Evolutionary conservation across 2,797 vertebrate genomes (phyloP).

Genomic region (Lateolabrax maculatus): DNA sequence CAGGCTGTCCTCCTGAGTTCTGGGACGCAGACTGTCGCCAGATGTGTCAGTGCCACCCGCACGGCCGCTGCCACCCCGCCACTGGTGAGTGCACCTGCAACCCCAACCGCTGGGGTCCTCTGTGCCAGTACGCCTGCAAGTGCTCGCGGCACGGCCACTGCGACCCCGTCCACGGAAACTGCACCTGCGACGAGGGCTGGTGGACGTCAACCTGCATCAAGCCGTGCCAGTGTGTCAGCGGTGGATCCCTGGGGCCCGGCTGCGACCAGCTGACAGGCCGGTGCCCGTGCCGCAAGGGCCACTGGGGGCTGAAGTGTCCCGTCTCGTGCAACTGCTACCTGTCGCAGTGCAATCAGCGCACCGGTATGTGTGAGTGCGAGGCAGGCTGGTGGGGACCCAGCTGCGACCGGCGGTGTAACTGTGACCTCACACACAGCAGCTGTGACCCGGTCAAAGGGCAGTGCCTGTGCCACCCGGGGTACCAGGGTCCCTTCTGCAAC

Average conservation of each 20-base stretch:
- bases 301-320: constrained; percentile 91
- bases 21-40: constrained; percentile 94
- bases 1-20: constrained; percentile 92
- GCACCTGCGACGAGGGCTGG: constrained; percentile 93
- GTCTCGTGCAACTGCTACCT: constrained; percentile 86
- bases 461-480: constrained; percentile 91
- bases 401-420: constrained; percentile 88
- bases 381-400: constrained; percentile 86
- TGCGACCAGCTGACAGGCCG: constrained; percentile 88
- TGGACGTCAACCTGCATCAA: constrained; percentile 87
- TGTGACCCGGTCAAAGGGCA: constrained; percentile 83
- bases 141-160: constrained; percentile 89
- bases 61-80: constrained; percentile 87
- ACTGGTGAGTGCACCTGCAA: constrained; percentile 91
- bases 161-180: constrained; percentile 86
- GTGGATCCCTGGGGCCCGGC: constrained; percentile 54
- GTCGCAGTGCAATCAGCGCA: constrained; percentile 88
- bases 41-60: constrained; percentile 89
- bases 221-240: constrained; percentile 85
- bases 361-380: constrained; percentile 88
- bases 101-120: constrained; percentile 88
- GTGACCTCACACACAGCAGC: constrained; percentile 83
- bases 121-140: constrained; percentile 88
- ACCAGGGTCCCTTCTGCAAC: constrained; percentile 85
- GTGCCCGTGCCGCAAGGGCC: constrained; percentile 88